Percentiles rank a stretch among this genome's conserved stretches.
Evolutionary conservation across 2,888 invertebrate genomes (phyloP).

Genomic region (Cheilosia vernalis): DNA sequence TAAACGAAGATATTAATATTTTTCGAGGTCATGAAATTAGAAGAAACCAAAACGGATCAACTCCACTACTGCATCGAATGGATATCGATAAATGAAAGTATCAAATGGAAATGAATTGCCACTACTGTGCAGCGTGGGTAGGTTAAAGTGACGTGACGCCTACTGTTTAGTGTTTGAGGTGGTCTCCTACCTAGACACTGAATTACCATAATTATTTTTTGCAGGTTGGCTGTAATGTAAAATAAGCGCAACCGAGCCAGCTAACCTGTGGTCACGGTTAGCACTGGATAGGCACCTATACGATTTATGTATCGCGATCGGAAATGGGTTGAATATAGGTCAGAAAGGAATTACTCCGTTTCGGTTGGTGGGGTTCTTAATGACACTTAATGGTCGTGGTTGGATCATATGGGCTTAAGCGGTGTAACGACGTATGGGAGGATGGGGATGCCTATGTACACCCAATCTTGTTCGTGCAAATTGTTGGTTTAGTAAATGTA

Average conservation of each 20-base stretch:
- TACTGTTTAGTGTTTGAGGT: constrained; percentile 31
- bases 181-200: constrained; percentile 28
- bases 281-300: not conserved
- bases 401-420: constrained; percentile 1
- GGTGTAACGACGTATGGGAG: constrained; percentile 47
- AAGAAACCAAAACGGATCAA: constrained; percentile 6
- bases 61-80: not conserved
- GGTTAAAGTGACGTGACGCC: constrained; percentile 40
- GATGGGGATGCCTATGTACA: constrained; percentile 22
- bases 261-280: constrained; percentile 11
- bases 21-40: constrained; percentile 22
- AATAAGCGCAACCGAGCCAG: constrained; percentile 10
- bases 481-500: constrained; percentile 31
- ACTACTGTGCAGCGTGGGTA: constrained; percentile 21
- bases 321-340: constrained; percentile 56
- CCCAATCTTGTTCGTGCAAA: constrained; percentile 33
- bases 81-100: constrained; percentile 9
- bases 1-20: constrained; percentile 13
- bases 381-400: constrained; percentile 56
- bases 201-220: constrained; percentile 57
- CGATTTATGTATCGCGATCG: constrained; percentile 34
- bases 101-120: constrained; percentile 2
- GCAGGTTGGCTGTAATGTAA: constrained; percentile 40
- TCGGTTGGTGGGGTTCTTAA: constrained; percentile 57
- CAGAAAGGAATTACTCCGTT: constrained; percentile 58